Base-by-base conservation (phyloP, 2,888 invertebrate species). In the Drosophila longiperda region DNA sequence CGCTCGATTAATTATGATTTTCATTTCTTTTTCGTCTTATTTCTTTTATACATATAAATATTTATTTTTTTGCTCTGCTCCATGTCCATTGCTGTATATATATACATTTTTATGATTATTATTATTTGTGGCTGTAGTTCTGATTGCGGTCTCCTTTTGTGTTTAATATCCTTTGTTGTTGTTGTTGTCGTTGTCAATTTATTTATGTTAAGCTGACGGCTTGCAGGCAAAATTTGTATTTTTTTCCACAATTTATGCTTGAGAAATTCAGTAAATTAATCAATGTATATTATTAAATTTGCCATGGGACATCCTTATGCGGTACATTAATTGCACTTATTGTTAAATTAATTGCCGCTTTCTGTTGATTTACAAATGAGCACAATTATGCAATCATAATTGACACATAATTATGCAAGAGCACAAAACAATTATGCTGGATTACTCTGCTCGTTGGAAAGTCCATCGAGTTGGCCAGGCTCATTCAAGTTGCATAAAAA, bases 1-100 rank as follows among this genome's bases (percentile, higher is more conserved):
- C 88, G 88, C 86, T 86, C 86, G 88, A 86, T 89, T 86, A 90
- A 90, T 87, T 86, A 86, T 84, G 75, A 66, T 78, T 71, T 78
- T 63, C 65, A 72, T 68, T 33, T 48, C 34, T 8, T 55, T 15
- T 6, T 17, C 34, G 34, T 33, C 53, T 58, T 32, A 42, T 20
- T n/a, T 42, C 40, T 20, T n/a, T 9, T 57, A 11, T 54, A 23
- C 32, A 26, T 62, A 29, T 23, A n/a, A n/a, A 29, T 57, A n/a
- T 9, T 42, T 11, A 20, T 29, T 38, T 34, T 32, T 42, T 34
- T 17, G 3, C 23, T 42, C 20, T 34, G n/a, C 9, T 45, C 26
- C 26, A 26, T 17, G 26, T 26, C 49, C 49, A 15, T 17, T 26
- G 9, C 5, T 49, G 26, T 49, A 49, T 26, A 26, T 7, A 45